Percentiles rank a stretch among this genome's conserved stretches.
These are phyloP conservation scores for Lepus oiostolus DNA, from an alignment of 2,797 vertebrate genomes.

Conservation along the genomic window DNA sequence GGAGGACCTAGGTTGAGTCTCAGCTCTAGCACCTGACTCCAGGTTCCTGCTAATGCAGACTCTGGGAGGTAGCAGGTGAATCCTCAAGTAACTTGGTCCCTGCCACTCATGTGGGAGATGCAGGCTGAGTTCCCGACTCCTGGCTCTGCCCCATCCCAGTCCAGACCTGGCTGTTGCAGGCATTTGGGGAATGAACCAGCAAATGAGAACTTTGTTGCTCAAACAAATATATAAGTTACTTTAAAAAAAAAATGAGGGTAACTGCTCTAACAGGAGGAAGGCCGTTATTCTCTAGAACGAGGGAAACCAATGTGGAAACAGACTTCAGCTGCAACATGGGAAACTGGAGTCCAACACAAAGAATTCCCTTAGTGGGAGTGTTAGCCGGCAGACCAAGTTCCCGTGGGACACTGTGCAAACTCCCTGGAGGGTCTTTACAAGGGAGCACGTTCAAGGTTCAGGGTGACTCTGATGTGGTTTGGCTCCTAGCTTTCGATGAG, in stretches of 20 bases:
- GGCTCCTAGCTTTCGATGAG: constrained; percentile 3
- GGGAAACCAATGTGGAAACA: constrained; percentile 48
- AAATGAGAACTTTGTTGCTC: no score
- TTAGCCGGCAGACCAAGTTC: constrained; percentile 48
- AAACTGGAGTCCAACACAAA: constrained; percentile 58
- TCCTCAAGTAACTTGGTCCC: no score
- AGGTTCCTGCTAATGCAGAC: no score
- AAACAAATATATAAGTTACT: no score
- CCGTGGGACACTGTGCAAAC: constrained; percentile 56
- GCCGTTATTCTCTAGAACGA: neutral
- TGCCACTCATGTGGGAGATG: no score
- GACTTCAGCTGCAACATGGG: constrained; percentile 31
- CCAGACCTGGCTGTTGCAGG: no score
- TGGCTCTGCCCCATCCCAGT: no score
- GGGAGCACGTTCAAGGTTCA: neutral
- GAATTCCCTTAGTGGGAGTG: constrained; percentile 46
- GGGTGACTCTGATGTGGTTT: constrained; percentile 48
- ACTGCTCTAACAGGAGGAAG: neutral
- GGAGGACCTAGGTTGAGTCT: no score
- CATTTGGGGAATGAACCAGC: no score
- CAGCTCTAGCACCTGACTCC: no score
- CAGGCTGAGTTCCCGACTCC: no score
- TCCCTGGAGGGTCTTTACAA: constrained; percentile 50
- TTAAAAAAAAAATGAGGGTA: neutral
- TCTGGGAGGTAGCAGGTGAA: no score